phyloP scores from a whole-genome alignment of 2,113 vertebrate genomes.

The Heteronetta atricapilla region DNA sequence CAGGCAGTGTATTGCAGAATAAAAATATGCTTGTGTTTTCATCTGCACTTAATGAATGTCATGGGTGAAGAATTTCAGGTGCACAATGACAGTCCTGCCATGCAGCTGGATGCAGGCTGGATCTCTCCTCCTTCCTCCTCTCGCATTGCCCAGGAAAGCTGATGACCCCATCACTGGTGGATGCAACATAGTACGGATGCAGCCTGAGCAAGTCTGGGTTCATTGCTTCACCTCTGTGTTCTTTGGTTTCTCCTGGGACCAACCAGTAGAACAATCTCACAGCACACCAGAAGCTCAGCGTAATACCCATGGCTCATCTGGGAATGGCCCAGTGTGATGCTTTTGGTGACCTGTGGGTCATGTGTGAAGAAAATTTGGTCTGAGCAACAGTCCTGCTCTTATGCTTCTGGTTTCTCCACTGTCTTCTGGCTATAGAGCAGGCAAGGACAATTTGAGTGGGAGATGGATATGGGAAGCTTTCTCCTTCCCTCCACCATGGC shows the following conservation, averaged over 20 bases:
- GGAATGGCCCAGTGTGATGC: background rate
- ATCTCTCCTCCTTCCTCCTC: background rate
- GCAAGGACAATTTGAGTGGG: background rate
- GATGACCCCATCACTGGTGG: background rate
- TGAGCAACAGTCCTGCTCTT: background rate
- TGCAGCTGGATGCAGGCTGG: background rate
- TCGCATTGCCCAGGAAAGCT: background rate
- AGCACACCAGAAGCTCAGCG: background rate
- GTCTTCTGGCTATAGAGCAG: background rate
- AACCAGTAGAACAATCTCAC: background rate
- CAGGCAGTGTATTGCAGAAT: too few relatives aligned
- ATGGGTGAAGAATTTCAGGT: background rate
- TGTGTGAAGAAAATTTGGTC: background rate
- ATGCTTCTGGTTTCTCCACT: background rate
- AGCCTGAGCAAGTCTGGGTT: background rate
- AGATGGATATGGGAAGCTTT: background rate
- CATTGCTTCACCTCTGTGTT: background rate
- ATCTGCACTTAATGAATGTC: background rate
- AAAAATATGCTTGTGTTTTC: background rate
- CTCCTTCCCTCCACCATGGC: background rate
- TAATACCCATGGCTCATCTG: background rate
- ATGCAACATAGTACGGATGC: accelerated
- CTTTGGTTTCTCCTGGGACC: background rate
- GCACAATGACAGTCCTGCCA: background rate
- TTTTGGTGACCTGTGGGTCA: background rate